Evolutionary conservation across 2,113 vertebrate species (phyloP).

Genomic region (Eublepharis macularius): DNA sequence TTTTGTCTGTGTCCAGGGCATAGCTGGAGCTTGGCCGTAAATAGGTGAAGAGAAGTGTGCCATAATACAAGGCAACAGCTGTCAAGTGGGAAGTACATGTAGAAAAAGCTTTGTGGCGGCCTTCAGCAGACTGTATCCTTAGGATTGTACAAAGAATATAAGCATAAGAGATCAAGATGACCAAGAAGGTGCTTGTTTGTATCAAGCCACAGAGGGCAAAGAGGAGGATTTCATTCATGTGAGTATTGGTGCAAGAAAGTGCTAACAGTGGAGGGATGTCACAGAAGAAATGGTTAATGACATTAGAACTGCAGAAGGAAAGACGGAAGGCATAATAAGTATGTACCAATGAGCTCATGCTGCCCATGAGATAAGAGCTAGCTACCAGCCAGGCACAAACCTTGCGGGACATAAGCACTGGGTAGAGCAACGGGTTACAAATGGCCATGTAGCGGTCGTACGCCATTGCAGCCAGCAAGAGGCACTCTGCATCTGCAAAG

Average conservation of each 20-base stretch:
- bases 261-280: conserved; percentile 54
- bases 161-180: conserved; percentile 39
- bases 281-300: conserved; percentile 62
- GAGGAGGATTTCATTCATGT: conserved; percentile 46
- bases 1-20: conserved; percentile 47
- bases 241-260: conserved; percentile 32
- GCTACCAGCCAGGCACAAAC: conserved; percentile 24
- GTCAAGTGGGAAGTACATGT: conserved; percentile 60
- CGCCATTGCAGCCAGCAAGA: conserved; percentile 55
- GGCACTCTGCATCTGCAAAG: conserved; percentile 51
- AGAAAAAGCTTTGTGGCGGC: conserved; percentile 55
- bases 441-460: conserved; percentile 50
- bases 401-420: conserved; percentile 3
- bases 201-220: conserved; percentile 54
- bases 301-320: conserved; percentile 41
- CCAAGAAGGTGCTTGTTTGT: conserved; percentile 54
- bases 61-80: conserved; percentile 33
- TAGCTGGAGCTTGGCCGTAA: conserved; percentile 61
- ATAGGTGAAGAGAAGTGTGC: conserved; percentile 54
- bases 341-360: conserved; percentile 43
- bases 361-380: conserved; percentile 20
- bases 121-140: neutral
- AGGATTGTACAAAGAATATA: conserved; percentile 44
- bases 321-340: conserved; percentile 33
- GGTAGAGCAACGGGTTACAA: conserved; percentile 48